These are phyloP conservation scores for Lathamus discolor DNA, from an alignment of 2,113 vertebrate genomes.

Conservation along the genomic window DNA sequence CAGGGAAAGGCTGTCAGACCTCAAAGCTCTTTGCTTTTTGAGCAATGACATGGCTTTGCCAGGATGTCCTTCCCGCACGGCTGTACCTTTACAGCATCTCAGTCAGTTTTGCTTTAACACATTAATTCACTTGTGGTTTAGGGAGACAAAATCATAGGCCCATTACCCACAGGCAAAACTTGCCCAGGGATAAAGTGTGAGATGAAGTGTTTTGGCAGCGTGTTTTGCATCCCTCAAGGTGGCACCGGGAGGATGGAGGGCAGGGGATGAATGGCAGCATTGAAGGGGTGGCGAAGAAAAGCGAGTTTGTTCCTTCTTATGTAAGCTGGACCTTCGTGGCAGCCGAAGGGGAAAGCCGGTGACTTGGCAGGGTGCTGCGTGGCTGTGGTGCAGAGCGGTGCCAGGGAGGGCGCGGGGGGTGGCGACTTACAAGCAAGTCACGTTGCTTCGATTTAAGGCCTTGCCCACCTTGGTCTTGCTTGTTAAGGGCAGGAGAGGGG, in stretches of 20 bases:
- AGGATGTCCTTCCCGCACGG: neutral
- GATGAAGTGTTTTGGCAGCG: neutral
- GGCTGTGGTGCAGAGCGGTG: conserved; percentile 12
- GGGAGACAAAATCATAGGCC: neutral
- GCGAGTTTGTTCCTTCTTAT: conserved; percentile 51
- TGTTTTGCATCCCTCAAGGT: conserved; percentile 43
- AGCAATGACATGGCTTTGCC: neutral
- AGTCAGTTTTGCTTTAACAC: neutral
- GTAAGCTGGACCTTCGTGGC: neutral
- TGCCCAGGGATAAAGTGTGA: neutral
- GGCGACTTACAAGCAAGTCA: neutral
- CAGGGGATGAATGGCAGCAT: conserved; percentile 59
- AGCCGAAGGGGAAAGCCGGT: neutral
- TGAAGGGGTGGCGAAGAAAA: conserved; percentile 62
- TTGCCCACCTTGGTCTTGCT: neutral
- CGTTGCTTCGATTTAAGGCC: neutral
- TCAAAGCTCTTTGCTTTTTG: neutral
- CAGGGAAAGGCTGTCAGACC: neutral
- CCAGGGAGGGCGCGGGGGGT: conserved; percentile 9
- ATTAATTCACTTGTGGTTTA: neutral
- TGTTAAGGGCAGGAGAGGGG: neutral
- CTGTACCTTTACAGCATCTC: neutral
- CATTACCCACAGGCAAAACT: rapidly evolving
- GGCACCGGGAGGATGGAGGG: conserved; percentile 19
- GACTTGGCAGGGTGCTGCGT: conserved; percentile 33